Evolutionary conservation across 2,888 invertebrate genomes (phyloP).

Genomic region (Nezara viridula): DNA sequence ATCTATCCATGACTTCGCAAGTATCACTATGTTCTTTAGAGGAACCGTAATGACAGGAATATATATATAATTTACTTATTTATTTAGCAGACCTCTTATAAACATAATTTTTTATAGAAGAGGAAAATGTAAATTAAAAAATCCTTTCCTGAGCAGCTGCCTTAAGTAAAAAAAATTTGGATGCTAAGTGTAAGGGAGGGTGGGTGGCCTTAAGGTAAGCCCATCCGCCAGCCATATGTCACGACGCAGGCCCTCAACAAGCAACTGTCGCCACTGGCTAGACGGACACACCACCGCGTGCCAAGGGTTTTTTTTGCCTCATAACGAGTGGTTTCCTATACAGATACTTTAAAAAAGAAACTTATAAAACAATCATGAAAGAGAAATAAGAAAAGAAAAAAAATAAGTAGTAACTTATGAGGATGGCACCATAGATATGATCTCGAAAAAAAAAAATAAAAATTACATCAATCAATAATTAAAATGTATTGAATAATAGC

Average conservation of each 20-base stretch:
- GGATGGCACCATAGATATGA: too few species aligned
- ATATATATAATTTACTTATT: too few species aligned
- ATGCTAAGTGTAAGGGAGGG: constrained; percentile 25
- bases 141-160: constrained; percentile 32
- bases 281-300: constrained; percentile 29
- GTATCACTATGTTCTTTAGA: too few species aligned
- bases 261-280: constrained; percentile 52
- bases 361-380: background rate
- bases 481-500: too few species aligned
- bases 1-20: too few species aligned
- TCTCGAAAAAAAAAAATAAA: too few species aligned
- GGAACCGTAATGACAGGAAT: too few species aligned
- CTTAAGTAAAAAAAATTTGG: background rate
- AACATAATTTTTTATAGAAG: background rate
- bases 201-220: constrained; percentile 52
- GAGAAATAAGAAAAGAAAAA: too few species aligned
- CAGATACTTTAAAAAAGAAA: background rate
- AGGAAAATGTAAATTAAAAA: constrained; percentile 35
- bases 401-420: too few species aligned
- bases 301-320: background rate
- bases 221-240: constrained; percentile 54
- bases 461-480: too few species aligned
- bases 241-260: constrained; percentile 12
- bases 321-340: background rate
- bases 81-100: too few species aligned